Percentiles rank a stretch among this genome's conserved stretches.
Conservation (phyloP, 2,113 vertebrate species). For the Saguinus midas region DNA sequence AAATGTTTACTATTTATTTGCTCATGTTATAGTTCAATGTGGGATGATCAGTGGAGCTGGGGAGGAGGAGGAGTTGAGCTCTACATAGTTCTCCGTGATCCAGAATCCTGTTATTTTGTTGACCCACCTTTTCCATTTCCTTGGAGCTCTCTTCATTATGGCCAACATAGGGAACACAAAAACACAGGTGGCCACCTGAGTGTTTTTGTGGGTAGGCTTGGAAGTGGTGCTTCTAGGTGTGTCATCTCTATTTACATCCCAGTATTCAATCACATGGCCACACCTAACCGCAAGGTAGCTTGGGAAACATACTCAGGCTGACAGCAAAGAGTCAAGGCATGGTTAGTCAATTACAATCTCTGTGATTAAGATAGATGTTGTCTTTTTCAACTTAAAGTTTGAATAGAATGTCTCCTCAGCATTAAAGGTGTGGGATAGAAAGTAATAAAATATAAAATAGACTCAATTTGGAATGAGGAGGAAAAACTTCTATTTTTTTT, state of each 20-base stretch:
- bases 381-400: neutral
- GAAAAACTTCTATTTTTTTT: neutral
- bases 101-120: neutral
- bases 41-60: neutral
- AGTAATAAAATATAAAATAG: neutral
- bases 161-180: neutral
- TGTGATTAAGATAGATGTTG: neutral
- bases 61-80: neutral
- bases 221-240: neutral
- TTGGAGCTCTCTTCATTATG: neutral
- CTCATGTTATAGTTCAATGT: neutral
- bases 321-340: neutral
- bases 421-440: neutral
- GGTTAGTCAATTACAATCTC: neutral
- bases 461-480: neutral
- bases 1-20: neutral
- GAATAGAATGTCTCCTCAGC: neutral
- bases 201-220: neutral
- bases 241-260: neutral
- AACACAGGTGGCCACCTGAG: neutral
- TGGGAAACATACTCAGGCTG: neutral
- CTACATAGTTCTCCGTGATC: neutral
- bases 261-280: neutral
- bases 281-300: neutral
- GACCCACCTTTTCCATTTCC: neutral